phyloP scores from a whole-genome alignment of 1,140 invertebrate genomes.

The Babylonia areolata region DNA sequence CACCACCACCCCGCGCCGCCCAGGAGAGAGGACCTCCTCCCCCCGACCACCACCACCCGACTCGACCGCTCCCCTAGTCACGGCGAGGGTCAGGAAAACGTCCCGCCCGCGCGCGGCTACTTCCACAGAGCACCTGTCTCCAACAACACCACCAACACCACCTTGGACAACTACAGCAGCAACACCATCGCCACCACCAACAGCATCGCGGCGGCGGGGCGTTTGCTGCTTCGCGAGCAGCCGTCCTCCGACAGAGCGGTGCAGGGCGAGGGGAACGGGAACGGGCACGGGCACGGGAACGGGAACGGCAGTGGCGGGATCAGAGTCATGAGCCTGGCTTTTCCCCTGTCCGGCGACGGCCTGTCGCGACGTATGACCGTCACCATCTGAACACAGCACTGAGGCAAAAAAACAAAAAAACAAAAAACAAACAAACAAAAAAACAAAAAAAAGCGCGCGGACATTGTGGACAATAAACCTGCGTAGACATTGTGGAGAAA shows the following conservation, averaged over 20 bases:
- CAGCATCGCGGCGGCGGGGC: background rate
- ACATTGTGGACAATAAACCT: too few relatives aligned
- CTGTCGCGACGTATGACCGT: background rate
- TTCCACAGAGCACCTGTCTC: background rate
- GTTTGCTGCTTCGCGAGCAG: slow-evolving; percentile 21
- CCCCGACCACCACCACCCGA: too few relatives aligned
- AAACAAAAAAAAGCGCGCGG: too few relatives aligned
- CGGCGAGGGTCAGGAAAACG: slow-evolving; percentile 27
- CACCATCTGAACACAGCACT: background rate
- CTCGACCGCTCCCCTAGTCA: background rate
- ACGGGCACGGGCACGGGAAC: background rate
- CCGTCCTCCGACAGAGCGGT: background rate
- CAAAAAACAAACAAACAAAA: too few relatives aligned
- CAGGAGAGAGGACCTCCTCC: background rate
- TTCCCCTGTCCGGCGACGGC: background rate
- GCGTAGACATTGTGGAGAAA: too few relatives aligned
- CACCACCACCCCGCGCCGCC: background rate
- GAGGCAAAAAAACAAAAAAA: too few relatives aligned
- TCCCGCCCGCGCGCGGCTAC: slow-evolving; percentile 9
- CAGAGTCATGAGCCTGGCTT: background rate
- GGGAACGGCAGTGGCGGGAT: background rate
- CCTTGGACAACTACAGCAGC: background rate
- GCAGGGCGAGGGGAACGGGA: background rate
- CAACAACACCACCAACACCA: background rate
- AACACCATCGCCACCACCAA: background rate